Base-by-base conservation (phyloP, 2,113 vertebrate genomes). In the Cervus canadensis region DNA sequence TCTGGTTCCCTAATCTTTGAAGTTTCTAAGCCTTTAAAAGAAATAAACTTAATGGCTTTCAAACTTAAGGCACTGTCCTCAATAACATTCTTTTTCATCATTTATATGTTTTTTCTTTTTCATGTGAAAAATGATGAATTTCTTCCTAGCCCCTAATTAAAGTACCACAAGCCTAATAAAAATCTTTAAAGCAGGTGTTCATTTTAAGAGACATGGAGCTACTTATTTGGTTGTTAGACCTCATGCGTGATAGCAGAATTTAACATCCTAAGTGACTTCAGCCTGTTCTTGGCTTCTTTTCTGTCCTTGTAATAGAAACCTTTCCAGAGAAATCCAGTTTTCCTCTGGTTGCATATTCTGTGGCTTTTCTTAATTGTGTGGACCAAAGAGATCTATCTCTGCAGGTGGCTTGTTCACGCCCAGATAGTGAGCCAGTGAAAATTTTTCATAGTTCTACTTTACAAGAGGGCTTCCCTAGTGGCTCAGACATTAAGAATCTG, bases 11-110 rank as follows among this genome's bases (percentile, higher is more conserved):
- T 90, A 25, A 60, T 92, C 56, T 95, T 87, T 79, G 36, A 97
- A 50, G 50, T 87, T 97, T 87, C 54, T 62, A 74, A 90, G 13
- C 21, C 82, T 95, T 85, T 82, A 19, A 94, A 57, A 88, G 36
- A 82, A 93, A 94, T 13, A 92, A 85, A 57, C 19, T 85, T 92
- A 30, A 50, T 92, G 45, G 43, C 67, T 97, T 97, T 96, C 74
- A 96, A 60, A 87, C n/a, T 57, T 56, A 25, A 90, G 62, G 56
- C 30, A 64, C 12, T 9, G 0, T 64, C 30, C 10, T 83, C 40
- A 50, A 10, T 74, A 92, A 95, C 25, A 62, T 92, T 89, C 76
- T 91, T 26, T 91, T 64, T 30, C 59, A 30, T 82, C 90, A 59
- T 95, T 90, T 87, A 3, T 86, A 43, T 74, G 13, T 40, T 87